phyloP scores from a whole-genome alignment of 2,797 vertebrate genomes.

The Ateles fusciceps region DNA sequence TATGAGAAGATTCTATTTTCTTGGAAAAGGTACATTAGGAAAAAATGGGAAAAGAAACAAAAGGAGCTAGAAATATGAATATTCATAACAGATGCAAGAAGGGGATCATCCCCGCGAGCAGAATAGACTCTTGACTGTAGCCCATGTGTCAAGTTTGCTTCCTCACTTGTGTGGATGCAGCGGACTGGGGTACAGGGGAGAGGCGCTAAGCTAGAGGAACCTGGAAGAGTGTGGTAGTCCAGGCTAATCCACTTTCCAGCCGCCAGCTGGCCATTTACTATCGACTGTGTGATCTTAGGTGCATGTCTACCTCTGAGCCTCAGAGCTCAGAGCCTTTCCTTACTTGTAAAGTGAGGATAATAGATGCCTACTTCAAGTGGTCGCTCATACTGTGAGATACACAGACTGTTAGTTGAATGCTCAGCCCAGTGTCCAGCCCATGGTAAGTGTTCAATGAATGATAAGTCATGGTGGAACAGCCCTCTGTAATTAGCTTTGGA shows the following conservation, averaged over 20 bases:
- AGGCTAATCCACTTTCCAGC: not conserved
- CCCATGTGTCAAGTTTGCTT: not conserved
- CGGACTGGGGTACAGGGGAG: not conserved
- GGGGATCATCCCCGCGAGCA: too few relatives aligned
- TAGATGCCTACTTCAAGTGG: not conserved
- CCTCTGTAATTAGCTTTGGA: not conserved
- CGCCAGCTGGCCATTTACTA: not conserved
- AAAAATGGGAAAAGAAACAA: not conserved
- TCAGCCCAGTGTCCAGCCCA: not conserved
- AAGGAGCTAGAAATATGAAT: not conserved
- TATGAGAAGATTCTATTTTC: not conserved
- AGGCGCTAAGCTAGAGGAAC: not conserved
- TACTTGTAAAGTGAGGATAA: not conserved
- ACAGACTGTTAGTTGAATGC: not conserved
- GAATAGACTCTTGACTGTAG: not conserved
- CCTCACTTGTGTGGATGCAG: not conserved
- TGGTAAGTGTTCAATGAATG: not conserved
- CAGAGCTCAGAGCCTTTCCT: not conserved
- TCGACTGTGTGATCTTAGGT: not conserved
- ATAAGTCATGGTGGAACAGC: not conserved
- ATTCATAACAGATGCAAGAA: not conserved
- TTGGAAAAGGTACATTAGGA: not conserved
- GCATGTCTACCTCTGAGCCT: not conserved
- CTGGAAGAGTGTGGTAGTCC: not conserved
- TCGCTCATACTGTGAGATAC: not conserved